These are phyloP conservation scores for Meteorus sp. DNA, from an alignment of 1,140 invertebrate genomes.

Conservation along the genomic window DNA sequence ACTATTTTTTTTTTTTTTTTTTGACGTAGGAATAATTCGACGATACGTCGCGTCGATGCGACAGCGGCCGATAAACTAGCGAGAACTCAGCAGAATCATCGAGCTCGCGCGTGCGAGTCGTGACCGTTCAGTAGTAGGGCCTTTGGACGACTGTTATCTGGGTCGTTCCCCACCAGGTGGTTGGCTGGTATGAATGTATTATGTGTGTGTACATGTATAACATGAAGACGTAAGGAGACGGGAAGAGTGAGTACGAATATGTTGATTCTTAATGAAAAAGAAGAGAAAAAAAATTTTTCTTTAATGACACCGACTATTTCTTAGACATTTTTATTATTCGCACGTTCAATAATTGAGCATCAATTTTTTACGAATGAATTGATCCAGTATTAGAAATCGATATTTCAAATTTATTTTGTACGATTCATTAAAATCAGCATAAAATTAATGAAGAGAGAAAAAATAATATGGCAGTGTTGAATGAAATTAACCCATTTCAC, in stretches of 20 bases:
- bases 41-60: constrained; percentile 21
- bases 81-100: constrained; percentile 41
- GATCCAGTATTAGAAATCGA: no score
- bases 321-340: not conserved
- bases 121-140: constrained; percentile 43
- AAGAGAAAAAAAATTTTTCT: not conserved
- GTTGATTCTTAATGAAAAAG: not conserved
- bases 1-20: no score
- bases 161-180: constrained; percentile 50
- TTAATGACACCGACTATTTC: not conserved
- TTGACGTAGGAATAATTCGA: not conserved
- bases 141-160: constrained; percentile 55
- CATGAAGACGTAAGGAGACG: constrained; percentile 11
- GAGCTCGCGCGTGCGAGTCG: constrained; percentile 25
- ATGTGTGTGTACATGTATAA: constrained; percentile 11
- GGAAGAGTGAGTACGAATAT: not conserved
- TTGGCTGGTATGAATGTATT: constrained; percentile 29
- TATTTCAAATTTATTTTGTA: no score
- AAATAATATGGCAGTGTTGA: no score
- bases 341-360: no score
- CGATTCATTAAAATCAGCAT: no score
- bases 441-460: no score
- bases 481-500: no score
- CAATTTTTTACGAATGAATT: no score
- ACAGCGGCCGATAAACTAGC: constrained; percentile 31